Evolutionary conservation across 2,797 vertebrate species (phyloP).

Genomic region (Betta splendens): DNA sequence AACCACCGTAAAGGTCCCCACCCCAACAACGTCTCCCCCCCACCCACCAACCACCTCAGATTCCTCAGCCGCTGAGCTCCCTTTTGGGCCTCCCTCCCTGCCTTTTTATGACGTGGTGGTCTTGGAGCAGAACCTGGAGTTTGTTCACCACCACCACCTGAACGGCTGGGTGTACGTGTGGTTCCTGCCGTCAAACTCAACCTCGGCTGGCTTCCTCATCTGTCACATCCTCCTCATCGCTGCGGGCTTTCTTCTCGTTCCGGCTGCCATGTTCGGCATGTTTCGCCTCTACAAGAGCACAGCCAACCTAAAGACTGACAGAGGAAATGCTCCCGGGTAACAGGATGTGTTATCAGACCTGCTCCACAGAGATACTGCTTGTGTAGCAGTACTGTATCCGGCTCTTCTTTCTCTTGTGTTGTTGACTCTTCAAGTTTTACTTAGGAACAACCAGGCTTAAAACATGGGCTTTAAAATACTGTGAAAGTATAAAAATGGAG

Average conservation of each 20-base stretch:
- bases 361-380: constrained; percentile 24
- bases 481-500: background rate
- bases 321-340: constrained; percentile 8
- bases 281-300: constrained; percentile 56
- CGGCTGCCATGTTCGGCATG: constrained; percentile 59
- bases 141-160: constrained; percentile 75
- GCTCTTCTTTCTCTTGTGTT: background rate
- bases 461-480: background rate
- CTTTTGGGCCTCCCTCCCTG: background rate
- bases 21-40: background rate
- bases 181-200: constrained; percentile 65
- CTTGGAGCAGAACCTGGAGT: constrained; percentile 65
- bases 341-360: constrained; percentile 29
- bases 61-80: background rate
- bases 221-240: constrained; percentile 68
- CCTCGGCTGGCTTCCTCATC: constrained; percentile 56
- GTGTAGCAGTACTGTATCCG: background rate
- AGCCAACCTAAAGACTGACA: constrained; percentile 27
- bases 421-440: background rate
- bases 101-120: constrained; percentile 66
- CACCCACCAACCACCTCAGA: background rate
- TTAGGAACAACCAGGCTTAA: background rate
- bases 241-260: constrained; percentile 63
- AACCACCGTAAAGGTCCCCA: too few species aligned
- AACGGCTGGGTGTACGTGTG: constrained; percentile 78